Evolutionary conservation across 2,888 invertebrate genomes (phyloP).

Genomic region (Macrosoma leucophasiata): DNA sequence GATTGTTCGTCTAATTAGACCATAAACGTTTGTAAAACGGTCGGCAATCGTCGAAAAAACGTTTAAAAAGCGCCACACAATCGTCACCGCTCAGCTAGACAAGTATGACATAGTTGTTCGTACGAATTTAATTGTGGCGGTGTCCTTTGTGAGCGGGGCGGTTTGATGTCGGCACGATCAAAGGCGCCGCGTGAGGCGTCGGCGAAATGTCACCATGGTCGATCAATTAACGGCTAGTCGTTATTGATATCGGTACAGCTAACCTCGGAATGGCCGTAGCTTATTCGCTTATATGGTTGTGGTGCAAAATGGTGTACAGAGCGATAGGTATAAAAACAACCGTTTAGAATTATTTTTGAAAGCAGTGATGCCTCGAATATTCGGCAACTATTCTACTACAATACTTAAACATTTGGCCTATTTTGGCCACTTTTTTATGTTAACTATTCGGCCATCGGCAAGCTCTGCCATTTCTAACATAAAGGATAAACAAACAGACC

Average conservation of each 20-base stretch:
- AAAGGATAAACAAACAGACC: too few relatives aligned
- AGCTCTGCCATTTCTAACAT: too few relatives aligned
- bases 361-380: too few relatives aligned
- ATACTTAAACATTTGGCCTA: too few relatives aligned
- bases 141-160: conserved; percentile 45
- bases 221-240: conserved; percentile 60
- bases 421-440: too few relatives aligned
- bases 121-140: conserved; percentile 70
- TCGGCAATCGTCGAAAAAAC: conserved; percentile 8
- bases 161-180: conserved; percentile 53
- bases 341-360: too few relatives aligned
- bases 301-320: conserved; percentile 12
- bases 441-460: too few relatives aligned
- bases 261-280: conserved; percentile 43
- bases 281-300: conserved; percentile 34
- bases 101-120: conserved; percentile 67
- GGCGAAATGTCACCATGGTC: conserved; percentile 71
- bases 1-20: conserved; percentile 37
- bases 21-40: conserved; percentile 33
- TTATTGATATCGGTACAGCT: conserved; percentile 61
- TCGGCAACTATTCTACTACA: too few relatives aligned
- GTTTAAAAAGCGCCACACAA: too few relatives aligned
- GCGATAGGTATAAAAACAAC: too few relatives aligned
- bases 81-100: conserved; percentile 53
- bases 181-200: conserved; percentile 59